Base-by-base conservation (phyloP, 2,113 vertebrate species). In the Paradisaea rubra region DNA sequence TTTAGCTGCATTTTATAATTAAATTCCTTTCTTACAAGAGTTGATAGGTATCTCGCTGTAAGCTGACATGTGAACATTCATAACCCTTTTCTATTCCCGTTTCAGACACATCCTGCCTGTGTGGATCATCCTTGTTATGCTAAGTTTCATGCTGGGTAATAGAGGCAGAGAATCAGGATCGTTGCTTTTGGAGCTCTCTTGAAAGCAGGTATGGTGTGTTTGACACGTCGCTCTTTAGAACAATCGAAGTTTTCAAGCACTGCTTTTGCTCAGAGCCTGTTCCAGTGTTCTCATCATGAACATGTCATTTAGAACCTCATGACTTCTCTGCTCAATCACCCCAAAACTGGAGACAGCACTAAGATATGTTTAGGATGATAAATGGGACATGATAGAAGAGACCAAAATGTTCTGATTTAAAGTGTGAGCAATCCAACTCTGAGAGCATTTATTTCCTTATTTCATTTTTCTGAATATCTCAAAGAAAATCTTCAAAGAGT, bases 211-310 rank as follows among this genome's bases (percentile, higher is more conserved):
- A 92, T 60, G 68, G 73, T 41, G 59, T 44, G n/a, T 76, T 59
- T 49, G 57, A 85, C 89, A 27, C 4, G 3, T 42, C 53, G 7
- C 35, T 81, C 56, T 84, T 79, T 41, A 64, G 57, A 94, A 91
- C 30, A 72, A 70, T 53, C 16, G 6, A 92, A 83, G 52, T 78
- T 92, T 91, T 83, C 89, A 69, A 59, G 74, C 15, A 47, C 6
- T 20, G 80, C 73, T 96, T 91, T 94, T 95, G 81, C 56, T 90
- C 74, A 89, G 66, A 85, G 42, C 25, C 74, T 69, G 25, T 66
- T 94, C 35, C 86, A 94, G 41, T 52, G 81, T 69, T 97, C 94
- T 91, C n/a, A 65, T 74, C 28, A 56, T 21, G 68, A 91, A 28
- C 41, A 15, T 10, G 27, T 54, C 13, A 9, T 65, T 81, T 60